phyloP scores from a whole-genome alignment of 1,140 invertebrate genomes.

The Cydia pomonella region DNA sequence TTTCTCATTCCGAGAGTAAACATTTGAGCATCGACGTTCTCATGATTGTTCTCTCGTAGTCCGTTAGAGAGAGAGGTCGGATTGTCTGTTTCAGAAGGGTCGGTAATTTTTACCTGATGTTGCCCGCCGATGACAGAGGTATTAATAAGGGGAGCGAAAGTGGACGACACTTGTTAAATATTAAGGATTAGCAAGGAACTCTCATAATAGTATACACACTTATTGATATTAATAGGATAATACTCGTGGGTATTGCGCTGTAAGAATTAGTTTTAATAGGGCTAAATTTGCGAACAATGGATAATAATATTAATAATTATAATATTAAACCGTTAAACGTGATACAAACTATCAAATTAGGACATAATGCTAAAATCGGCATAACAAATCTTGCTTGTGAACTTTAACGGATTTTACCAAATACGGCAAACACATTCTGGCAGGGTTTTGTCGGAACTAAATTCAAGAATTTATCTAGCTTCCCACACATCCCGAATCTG shows the following conservation, averaged over 20 bases:
- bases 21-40: conserved; percentile 26
- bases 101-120: conserved; percentile 77
- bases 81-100: conserved; percentile 56
- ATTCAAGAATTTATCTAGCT: neutral
- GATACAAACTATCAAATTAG: neutral
- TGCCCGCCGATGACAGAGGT: conserved; percentile 67
- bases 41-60: conserved; percentile 28
- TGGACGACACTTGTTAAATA: conserved; percentile 51
- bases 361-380: conserved; percentile 1
- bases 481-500: conserved; percentile 8
- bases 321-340: neutral
- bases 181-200: conserved; percentile 29
- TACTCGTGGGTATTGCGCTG: neutral
- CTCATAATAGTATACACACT: neutral
- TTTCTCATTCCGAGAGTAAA: conserved; percentile 43
- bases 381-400: neutral
- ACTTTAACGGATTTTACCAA: conserved; percentile 10
- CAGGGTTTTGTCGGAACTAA: neutral
- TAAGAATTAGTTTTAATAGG: neutral
- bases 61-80: conserved; percentile 56
- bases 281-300: conserved; percentile 11
- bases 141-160: conserved; percentile 56
- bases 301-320: neutral
- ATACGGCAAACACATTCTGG: neutral
- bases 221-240: conserved; percentile 14